Evolutionary conservation across 2,797 vertebrate species (phyloP), one percentile per base, ranked within the genome.

Genomic region (Periparus ater): DNA sequence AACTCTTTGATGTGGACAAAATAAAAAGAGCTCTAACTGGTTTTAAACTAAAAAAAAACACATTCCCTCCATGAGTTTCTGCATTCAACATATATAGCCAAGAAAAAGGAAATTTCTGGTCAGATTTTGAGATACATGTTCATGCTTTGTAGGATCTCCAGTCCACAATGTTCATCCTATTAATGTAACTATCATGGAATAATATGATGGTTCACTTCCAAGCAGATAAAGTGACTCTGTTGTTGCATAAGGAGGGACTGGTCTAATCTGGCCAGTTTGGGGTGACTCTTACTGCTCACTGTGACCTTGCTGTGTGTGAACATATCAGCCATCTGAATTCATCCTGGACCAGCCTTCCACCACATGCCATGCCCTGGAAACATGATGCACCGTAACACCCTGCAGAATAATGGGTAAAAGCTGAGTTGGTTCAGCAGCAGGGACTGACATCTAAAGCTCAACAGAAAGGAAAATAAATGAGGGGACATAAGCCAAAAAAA

Each of bases 291-390:
- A 1, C 3, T 81, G 42, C 77, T 84, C 34, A 4, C 74, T 77
- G 54, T 84, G 93, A 95, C 93, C 88, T 96, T 93, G 85, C 51
- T 86, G 30, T 55, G 42, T 68, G 47, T 84, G 73, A 27, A 83
- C 71, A 57, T 38, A 67, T 34, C 62, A 65, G 25, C 61, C 75
- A 45, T 85, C 61, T 83, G 91, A 95, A 77, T 48, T 77, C 76
- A 71, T 68, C 72, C 82, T 48, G 50, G 86, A 89, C 61, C 80
- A 77, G 8, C 53, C 32, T 79, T 44, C 67, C 53, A 51, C 44
- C 89, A 82, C 86, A 93, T 92, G 94, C 68, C 84, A 85, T 91
- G 88, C 81, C 84, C 94, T 87, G 81, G 34, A 74, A 95, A 53
- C 63, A 17, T 12, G 42, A 89, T 18, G 45, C 53, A 47, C 81